Percentiles rank a stretch among this genome's conserved stretches.
Evolutionary conservation across 2,797 vertebrate genomes (phyloP).

Genomic region (Myioborus miniatus): DNA sequence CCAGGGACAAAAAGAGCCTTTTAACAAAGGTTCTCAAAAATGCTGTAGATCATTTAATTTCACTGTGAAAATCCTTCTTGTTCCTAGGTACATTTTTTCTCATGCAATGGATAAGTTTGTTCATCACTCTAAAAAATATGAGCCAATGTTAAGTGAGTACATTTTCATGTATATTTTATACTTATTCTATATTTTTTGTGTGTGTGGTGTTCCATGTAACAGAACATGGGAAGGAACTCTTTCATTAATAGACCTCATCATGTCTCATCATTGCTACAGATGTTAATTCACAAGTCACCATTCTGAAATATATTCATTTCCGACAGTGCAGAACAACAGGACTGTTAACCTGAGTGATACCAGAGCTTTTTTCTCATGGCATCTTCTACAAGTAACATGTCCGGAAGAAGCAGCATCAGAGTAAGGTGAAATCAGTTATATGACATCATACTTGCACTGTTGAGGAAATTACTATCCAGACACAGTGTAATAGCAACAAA

Average conservation of each 20-base stretch:
- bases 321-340: neutral
- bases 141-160: neutral
- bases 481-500: neutral
- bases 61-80: neutral
- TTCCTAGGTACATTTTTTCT: neutral
- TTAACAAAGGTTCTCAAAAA: slow-evolving; percentile 14
- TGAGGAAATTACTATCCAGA: neutral
- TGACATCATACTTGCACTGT: neutral
- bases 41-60: neutral
- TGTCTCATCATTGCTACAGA: neutral
- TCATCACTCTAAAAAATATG: neutral
- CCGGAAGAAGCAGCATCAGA: neutral
- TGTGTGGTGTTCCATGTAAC: neutral
- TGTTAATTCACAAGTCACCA: neutral
- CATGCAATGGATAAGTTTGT: neutral
- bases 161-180: neutral
- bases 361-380: neutral
- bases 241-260: neutral
- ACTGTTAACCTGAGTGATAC: neutral
- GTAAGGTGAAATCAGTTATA: neutral
- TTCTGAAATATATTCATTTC: neutral
- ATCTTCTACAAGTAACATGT: neutral
- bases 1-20: neutral
- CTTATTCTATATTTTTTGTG: neutral
- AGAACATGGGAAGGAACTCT: neutral